Conservation (phyloP, 2,113 vertebrate species). For the Cnemophilus loriae region DNA sequence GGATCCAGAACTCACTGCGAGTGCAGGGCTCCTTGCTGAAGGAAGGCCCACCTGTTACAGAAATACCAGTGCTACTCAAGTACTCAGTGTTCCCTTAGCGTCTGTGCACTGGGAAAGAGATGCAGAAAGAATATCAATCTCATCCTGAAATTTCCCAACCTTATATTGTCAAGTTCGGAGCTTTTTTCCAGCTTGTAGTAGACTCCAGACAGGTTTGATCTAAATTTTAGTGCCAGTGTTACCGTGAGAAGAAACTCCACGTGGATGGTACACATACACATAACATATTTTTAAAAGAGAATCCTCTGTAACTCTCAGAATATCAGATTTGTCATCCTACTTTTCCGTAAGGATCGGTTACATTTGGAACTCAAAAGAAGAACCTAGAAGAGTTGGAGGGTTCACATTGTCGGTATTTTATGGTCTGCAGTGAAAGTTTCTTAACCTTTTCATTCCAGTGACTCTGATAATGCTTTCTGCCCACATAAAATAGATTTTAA, state of each 20-base stretch:
- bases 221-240: not conserved
- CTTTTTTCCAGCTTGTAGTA: not conserved
- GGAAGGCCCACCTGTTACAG: not conserved
- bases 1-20: rapidly evolving
- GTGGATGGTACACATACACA: not conserved
- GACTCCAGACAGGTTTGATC: not conserved
- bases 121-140: not conserved
- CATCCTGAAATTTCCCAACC: not conserved
- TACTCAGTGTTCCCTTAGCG: not conserved
- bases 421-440: not conserved
- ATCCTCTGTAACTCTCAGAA: not conserved
- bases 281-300: not conserved
- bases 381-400: not conserved
- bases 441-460: not conserved
- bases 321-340: not conserved
- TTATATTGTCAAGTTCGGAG: not conserved
- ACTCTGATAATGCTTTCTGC: not conserved
- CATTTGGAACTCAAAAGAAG: not conserved
- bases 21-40: not conserved
- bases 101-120: not conserved
- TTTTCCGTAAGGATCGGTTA: not conserved
- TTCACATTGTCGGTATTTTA: not conserved
- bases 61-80: not conserved
- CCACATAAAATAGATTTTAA: not conserved
- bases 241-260: not conserved